Evolutionary conservation across 37 sponge, comb jelly and placozoan species (phyloP).

Genomic region (Oopsacas minuta): DNA sequence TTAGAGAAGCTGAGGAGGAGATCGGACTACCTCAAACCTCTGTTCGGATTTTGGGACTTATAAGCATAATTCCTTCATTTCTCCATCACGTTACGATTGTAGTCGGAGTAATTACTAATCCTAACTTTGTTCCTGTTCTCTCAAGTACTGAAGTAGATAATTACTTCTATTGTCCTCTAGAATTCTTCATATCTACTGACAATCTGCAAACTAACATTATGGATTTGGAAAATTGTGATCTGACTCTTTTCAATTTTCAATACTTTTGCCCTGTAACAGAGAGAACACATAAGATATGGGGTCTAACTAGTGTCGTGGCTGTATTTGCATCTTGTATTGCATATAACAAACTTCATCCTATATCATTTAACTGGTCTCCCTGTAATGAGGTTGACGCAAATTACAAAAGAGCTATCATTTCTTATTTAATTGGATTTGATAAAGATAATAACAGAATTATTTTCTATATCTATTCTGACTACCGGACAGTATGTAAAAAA

Average conservation of each 20-base stretch:
- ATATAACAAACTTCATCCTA: neutral
- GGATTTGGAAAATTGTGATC: neutral
- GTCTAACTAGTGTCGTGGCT: neutral
- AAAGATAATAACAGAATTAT: neutral
- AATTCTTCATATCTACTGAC: neutral
- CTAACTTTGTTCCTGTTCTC: neutral
- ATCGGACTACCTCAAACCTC: neutral
- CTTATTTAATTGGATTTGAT: neutral
- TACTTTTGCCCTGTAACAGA: neutral
- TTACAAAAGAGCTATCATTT: neutral
- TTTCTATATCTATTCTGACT: neutral
- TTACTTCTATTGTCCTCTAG: neutral
- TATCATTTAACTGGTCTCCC: neutral
- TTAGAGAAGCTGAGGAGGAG: neutral
- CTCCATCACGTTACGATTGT: neutral
- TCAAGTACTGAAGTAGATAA: neutral
- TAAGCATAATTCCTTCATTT: neutral
- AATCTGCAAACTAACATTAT: neutral
- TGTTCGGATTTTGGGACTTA: neutral
- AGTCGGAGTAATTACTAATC: neutral
- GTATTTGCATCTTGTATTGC: neutral
- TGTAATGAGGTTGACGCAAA: neutral
- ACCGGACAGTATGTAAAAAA: neutral
- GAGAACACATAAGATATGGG: neutral
- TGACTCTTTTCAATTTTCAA: neutral